Base-by-base conservation (phyloP, 2,888 invertebrate genomes). In the Globia sparganii region DNA sequence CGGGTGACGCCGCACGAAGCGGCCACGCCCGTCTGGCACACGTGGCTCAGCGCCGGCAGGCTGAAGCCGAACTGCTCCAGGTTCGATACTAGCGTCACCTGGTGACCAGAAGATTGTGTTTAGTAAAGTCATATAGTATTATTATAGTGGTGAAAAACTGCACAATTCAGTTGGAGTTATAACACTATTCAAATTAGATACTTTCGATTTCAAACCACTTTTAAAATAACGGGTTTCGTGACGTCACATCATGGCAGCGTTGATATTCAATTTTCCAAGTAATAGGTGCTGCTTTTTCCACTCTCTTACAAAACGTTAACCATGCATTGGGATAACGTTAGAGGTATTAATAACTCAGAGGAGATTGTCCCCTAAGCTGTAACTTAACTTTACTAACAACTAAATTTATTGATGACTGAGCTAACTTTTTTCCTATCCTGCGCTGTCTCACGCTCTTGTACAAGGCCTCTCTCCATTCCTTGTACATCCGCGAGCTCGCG, bases 71-170 rank as follows among this genome's bases (percentile, higher is more conserved):
- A 99, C 78, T 97, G 95, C 91, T 99, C 98, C 91, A 99, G 97
- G 95, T 99, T 99, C 87, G 98, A 98, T 4, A 99, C 97, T 71
- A 99, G 94, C 1, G 99, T 99, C 72, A 98, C 98, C 98, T 98
- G 56, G 2, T 9, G 28, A 46, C 5, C 4, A 13, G 9, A 58
- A 34, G 21, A 21, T 31, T 13, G 8, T 40, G 40, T 13, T 72
- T 31, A 37, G 9, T 72, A 46, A 28, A 46, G 15, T 13, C 43
- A 28, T 43, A 6, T 6, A 43, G n/a, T n/a, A n/a, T n/a, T n/a
- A n/a, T n/a, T 18, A 40, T 5, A 46, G 46, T 46, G 46, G 21
- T 46, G 46, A 46, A 46, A 46, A 46, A 15, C 34, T 6, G 6
- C 1, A 67, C 34, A 53, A 68, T 53, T n/a, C 13, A 11, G n/a